Conservation (phyloP, 2,797 vertebrate species). For the Menidia menidia region DNA sequence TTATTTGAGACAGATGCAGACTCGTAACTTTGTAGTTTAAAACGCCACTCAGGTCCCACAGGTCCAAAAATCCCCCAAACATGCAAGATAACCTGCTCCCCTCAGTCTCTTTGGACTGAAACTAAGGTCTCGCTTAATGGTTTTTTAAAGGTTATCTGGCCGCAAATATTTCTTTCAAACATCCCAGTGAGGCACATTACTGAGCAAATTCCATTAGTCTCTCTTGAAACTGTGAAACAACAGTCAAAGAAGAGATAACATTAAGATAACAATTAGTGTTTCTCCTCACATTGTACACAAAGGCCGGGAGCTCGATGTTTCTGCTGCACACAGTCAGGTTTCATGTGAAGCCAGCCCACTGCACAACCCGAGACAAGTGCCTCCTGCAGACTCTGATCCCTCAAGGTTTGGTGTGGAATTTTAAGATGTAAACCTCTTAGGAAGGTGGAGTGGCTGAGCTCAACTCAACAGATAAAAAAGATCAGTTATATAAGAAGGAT, state of each 20-base stretch:
- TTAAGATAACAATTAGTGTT: conserved; percentile 12
- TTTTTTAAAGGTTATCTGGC: conserved; percentile 18
- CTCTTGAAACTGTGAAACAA: conserved; percentile 24
- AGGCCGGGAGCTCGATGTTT: not conserved
- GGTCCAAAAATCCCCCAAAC: conserved; percentile 17
- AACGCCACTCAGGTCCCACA: conserved; percentile 24
- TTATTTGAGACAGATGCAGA: conserved; percentile 52
- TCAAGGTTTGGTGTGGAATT: conserved; percentile 38
- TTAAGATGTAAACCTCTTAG: conserved; percentile 39
- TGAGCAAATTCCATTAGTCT: conserved; percentile 25
- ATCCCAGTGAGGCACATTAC: not conserved
- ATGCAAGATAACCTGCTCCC: conserved; percentile 40
- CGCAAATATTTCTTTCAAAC: conserved; percentile 31
- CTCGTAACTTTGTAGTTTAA: conserved; percentile 9
- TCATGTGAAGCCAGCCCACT: conserved; percentile 27
- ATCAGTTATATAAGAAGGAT: conserved; percentile 47
- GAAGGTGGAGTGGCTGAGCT: conserved; percentile 32
- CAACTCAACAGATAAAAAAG: conserved; percentile 30
- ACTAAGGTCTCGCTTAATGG: conserved; percentile 18
- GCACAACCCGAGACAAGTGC: conserved; percentile 2
- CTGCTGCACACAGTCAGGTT: conserved; percentile 1
- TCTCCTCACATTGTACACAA: conserved; percentile 6
- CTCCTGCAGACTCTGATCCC: conserved; percentile 40
- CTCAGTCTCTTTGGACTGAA: conserved; percentile 1
- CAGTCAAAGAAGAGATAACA: conserved; percentile 16